A percentile compares a stretch with the other conserved stretches of the same genome.
Evolutionary conservation across 2,888 invertebrate genomes (phyloP).

Genomic region (Parthenolecanium corni): DNA sequence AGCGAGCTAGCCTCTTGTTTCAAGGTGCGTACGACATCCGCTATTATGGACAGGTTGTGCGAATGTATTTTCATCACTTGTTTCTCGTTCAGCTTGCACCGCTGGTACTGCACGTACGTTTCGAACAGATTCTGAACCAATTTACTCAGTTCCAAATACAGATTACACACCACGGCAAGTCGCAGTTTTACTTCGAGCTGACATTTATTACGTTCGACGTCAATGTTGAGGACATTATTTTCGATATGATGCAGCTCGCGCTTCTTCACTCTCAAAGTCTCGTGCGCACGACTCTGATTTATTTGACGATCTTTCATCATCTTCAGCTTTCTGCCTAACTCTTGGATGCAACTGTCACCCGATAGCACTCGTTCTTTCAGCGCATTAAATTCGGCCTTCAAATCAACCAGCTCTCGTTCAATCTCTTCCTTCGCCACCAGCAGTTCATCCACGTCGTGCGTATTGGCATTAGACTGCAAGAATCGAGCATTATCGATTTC

Average conservation of each 20-base stretch:
- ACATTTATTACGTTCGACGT: neutral
- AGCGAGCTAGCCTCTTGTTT: slow-evolving; percentile 6
- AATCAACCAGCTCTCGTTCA: neutral
- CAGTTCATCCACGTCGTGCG: neutral
- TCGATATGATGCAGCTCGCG: slow-evolving; percentile 7
- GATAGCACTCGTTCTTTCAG: neutral
- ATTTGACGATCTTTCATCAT: neutral
- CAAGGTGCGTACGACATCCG: neutral
- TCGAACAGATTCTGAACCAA: slow-evolving; percentile 3
- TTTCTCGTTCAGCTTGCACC: neutral
- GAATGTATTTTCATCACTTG: neutral
- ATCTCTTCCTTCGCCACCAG: neutral
- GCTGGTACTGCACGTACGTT: neutral
- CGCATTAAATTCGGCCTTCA: neutral
- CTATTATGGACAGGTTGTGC: neutral
- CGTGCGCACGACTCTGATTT: neutral
- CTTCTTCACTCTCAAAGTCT: neutral
- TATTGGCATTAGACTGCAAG: neutral
- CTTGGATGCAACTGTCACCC: neutral
- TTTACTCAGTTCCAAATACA: slow-evolving; percentile 5
- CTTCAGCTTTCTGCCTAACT: neutral
- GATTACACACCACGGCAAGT: neutral
- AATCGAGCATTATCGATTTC: slow-evolving; percentile 8
- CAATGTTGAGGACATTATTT: neutral
- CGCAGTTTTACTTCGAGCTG: neutral